Evolutionary conservation across 1,140 invertebrate genomes (phyloP).

Genomic region (Drosophila ironensis): DNA sequence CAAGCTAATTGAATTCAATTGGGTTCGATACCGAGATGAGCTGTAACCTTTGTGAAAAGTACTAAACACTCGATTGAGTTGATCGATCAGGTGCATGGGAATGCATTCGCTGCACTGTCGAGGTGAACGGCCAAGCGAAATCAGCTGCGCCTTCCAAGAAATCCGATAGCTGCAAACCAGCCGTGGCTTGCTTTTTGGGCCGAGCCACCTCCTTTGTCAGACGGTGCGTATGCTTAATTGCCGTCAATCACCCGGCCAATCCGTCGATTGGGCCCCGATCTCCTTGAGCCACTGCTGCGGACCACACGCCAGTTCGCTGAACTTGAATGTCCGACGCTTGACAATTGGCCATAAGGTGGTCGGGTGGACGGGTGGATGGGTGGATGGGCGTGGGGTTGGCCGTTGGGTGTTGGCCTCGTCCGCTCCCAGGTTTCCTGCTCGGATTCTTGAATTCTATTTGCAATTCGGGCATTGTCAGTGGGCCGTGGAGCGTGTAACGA

Average conservation of each 20-base stretch:
- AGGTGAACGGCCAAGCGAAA: too few relatives aligned
- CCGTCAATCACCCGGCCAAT: background rate
- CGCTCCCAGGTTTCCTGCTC: constrained; percentile 21
- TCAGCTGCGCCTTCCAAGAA: too few relatives aligned
- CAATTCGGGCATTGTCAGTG: constrained; percentile 14
- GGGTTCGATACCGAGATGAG: constrained; percentile 5
- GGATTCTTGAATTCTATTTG: constrained; percentile 10
- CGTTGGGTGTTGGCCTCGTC: constrained; percentile 6
- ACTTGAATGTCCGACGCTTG: constrained; percentile 7
- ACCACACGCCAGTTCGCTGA: constrained; percentile 23
- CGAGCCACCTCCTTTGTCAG: constrained; percentile 1
- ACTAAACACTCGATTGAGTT: too few relatives aligned
- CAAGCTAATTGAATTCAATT: background rate
- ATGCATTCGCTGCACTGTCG: too few relatives aligned
- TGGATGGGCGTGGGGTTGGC: background rate
- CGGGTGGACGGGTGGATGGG: background rate
- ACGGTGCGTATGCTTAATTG: constrained; percentile 4
- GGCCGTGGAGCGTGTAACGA: constrained; percentile 29
- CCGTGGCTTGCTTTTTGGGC: background rate
- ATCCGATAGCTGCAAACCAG: background rate
- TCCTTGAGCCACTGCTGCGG: constrained; percentile 32
- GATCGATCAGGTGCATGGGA: too few relatives aligned
- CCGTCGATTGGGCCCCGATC: constrained; percentile 20
- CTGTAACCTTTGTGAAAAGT: too few relatives aligned
- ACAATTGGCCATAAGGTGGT: background rate